Conservation (phyloP, 1,140 invertebrate species). For the Drosophila insularis region DNA sequence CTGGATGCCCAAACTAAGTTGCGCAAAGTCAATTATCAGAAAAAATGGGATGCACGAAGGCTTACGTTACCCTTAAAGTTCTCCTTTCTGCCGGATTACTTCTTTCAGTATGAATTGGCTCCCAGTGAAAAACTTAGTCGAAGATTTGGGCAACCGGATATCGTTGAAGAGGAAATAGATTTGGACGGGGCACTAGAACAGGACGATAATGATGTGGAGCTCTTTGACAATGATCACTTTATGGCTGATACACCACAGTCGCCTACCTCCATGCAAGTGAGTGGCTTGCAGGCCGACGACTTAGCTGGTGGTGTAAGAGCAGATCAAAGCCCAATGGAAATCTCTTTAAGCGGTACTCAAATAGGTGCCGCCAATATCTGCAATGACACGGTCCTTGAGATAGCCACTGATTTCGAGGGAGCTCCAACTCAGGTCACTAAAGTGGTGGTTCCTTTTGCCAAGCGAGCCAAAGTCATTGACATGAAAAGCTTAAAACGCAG, state of each 20-base stretch:
- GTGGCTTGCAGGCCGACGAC: background rate
- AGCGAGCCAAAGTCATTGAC: conserved; percentile 89
- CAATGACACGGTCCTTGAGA: conserved; percentile 75
- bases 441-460: conserved; percentile 87
- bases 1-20: conserved; percentile 59
- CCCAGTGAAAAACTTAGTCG: conserved; percentile 60
- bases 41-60: conserved; percentile 79
- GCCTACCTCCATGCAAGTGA: conserved; percentile 26
- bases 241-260: conserved; percentile 30
- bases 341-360: background rate
- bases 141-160: conserved; percentile 39
- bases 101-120: conserved; percentile 58
- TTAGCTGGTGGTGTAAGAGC: background rate
- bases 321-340: background rate
- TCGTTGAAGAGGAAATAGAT: conserved; percentile 37
- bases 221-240: conserved; percentile 64
- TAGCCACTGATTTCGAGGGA: conserved; percentile 74
- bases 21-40: conserved; percentile 72
- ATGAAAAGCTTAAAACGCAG: conserved; percentile 87
- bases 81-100: conserved; percentile 57
- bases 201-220: conserved; percentile 45
- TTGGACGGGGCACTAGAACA: conserved; percentile 31
- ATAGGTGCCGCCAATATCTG: background rate
- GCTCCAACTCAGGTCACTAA: conserved; percentile 84
- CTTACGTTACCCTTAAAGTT: conserved; percentile 71